phyloP scores from a whole-genome alignment of 2,113 vertebrate species.

The Chiloscyllium plagiosum region DNA sequence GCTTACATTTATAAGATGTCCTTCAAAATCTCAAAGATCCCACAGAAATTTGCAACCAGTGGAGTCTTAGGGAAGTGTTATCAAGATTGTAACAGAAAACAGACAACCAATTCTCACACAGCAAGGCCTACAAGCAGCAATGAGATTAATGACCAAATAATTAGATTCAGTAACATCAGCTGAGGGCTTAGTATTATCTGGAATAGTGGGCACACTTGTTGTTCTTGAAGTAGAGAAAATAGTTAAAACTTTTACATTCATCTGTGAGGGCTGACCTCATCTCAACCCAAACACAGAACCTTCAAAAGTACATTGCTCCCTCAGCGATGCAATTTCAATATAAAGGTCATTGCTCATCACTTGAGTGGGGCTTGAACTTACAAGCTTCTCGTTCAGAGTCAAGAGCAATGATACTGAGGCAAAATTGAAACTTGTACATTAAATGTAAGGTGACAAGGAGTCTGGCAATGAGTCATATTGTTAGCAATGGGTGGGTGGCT shows the following conservation, averaged over 20 bases:
- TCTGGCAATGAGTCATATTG: background rate
- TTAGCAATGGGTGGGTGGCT: background rate
- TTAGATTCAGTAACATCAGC: background rate
- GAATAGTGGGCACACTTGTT: background rate
- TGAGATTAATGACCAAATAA: background rate
- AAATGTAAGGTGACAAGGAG: background rate
- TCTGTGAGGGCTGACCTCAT: background rate
- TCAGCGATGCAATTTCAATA: background rate
- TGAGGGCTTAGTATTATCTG: background rate
- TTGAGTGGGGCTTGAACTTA: background rate
- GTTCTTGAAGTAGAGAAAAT: background rate
- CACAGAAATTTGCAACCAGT: background rate
- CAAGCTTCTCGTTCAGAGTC: background rate
- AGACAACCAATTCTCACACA: background rate
- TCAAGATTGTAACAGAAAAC: background rate
- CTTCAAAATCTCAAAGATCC: background rate
- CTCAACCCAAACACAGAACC: background rate
- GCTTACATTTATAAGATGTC: background rate
- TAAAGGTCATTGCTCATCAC: background rate
- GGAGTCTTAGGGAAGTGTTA: background rate
- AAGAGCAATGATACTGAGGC: background rate
- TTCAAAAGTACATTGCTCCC: background rate
- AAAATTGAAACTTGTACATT: background rate
- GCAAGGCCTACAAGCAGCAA: background rate
- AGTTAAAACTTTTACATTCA: background rate